Conservation (phyloP, 2,113 vertebrate species). For the Bubo blakistoni region DNA sequence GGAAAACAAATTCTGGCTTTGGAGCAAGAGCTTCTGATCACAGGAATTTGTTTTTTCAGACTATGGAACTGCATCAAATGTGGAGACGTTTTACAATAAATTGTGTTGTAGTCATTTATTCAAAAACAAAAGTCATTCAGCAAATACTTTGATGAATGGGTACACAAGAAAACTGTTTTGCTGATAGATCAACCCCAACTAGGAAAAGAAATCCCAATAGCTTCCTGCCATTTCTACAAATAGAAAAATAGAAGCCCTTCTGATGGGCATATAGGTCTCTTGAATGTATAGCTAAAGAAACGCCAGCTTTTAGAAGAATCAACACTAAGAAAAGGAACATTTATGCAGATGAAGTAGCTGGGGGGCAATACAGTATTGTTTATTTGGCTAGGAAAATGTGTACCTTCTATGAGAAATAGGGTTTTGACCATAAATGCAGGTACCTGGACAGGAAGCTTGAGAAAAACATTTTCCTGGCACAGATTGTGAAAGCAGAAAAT, state of each 20-base stretch:
- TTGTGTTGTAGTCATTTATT: not conserved
- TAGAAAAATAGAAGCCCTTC: not conserved
- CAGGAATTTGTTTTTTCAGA: not conserved
- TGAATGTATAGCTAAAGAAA: not conserved
- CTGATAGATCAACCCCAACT: not conserved
- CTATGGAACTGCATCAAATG: not conserved
- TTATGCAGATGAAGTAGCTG: not conserved
- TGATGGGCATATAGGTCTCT: not conserved
- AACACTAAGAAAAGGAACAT: not conserved
- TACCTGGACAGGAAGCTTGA: not conserved
- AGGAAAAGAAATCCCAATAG: not conserved
- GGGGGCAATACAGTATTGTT: not conserved
- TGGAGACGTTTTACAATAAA: not conserved
- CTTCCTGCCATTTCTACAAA: not conserved
- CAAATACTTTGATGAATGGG: not conserved
- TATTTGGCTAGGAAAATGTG: not conserved
- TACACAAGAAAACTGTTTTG: not conserved
- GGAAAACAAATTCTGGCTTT: slow-evolving; percentile 8
- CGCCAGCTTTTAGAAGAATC: not conserved
- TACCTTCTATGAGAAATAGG: not conserved
- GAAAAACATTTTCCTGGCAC: not conserved
- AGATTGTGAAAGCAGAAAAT: not conserved
- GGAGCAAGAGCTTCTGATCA: not conserved
- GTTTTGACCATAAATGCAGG: not conserved
- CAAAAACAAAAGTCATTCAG: not conserved